Evolutionary conservation across 2,113 vertebrate species (phyloP), one percentile per base, ranked within the genome.

Genomic region (Marmota flaviventris): DNA sequence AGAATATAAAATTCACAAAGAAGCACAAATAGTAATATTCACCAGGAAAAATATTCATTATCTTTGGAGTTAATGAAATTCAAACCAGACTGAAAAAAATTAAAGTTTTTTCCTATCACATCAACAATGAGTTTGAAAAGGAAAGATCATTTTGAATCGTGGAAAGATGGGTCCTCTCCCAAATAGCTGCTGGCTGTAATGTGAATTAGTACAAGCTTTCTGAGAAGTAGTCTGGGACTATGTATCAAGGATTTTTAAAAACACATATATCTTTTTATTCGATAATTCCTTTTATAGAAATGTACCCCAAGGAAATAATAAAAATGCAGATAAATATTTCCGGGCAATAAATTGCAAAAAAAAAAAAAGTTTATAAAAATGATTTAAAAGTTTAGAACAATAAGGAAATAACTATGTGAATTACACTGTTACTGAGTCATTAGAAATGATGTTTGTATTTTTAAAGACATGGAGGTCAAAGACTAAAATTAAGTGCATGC

Each of bases 371-470:
- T 73, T 91, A 75, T 91, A 65, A 63, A 96, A 89, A 63, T 12
- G 73, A 72, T 45, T 85, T 63, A 34, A 78, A 53, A n/a, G 29
- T 91, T 92, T 34, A 85, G 58, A 90, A 78, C 27, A 73, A 65
- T 78, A 56, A 79, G 89, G 2, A 48, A 84, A 70, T 86, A 89
- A 70, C 76, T 77, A 42, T 89, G 70, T 65, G 8, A 93, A 77
- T 88, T 92, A 85, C 29, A 85, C 61, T 24, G 2, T 53, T 73
- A 51, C 37, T 85, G 10, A 42, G n/a, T 93, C 48, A 79, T 83
- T 86, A 96, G 67, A 88, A 91, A 85, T 90, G 87, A 73, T 78
- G n/a, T n/a, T 93, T 70, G 18, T 85, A 37, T 37, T 88, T 73
- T 93, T 91, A 22, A 85, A 58, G 53, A 48, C 18, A 56, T 7